Conservation (phyloP, 37 sponge, comb jelly and placozoan genomes). For the Ianthella basta region DNA sequence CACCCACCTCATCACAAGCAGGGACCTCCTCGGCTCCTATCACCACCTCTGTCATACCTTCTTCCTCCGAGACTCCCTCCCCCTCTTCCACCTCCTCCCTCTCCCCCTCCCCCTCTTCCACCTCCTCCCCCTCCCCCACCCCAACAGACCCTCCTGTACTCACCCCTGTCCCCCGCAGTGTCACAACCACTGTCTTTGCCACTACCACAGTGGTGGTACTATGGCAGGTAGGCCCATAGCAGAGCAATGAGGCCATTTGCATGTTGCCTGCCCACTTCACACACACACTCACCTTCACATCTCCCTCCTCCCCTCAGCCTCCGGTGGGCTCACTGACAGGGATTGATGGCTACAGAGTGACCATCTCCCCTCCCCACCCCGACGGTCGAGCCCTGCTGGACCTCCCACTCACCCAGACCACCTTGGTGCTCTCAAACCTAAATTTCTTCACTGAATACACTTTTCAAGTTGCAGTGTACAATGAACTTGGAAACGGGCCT, state of each 20-base stretch:
- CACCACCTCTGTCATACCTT: neutral
- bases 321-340: constrained; percentile 25
- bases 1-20: constrained; percentile 20
- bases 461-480: constrained; percentile 75
- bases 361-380: constrained; percentile 50
- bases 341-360: constrained; percentile 47
- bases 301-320: neutral
- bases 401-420: constrained; percentile 5
- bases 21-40: neutral
- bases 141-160: constrained; percentile 6
- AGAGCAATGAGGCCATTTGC: neutral
- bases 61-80: neutral
- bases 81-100: neutral
- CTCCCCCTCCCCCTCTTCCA: neutral
- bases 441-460: constrained; percentile 60
- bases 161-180: neutral
- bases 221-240: neutral
- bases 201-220: neutral
- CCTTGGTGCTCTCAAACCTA: constrained; percentile 29
- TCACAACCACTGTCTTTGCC: neutral
- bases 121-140: constrained; percentile 7
- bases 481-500: constrained; percentile 62
- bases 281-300: neutral
- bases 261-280: neutral
- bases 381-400: neutral